These are phyloP conservation scores for Gymnorhina tibicen DNA, from an alignment of 2,113 vertebrate species.

Conservation along the genomic window DNA sequence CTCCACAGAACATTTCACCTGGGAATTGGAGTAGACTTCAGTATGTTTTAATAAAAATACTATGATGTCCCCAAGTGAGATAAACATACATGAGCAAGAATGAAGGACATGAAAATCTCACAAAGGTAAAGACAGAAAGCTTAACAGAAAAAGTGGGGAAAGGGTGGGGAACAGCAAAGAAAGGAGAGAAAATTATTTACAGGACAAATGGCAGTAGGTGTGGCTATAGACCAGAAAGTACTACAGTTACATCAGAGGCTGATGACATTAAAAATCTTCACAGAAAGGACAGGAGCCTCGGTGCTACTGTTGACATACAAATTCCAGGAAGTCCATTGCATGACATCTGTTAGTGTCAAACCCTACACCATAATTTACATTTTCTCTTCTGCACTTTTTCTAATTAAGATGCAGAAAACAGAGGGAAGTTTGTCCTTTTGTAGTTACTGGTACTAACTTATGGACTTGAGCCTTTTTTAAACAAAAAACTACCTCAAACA, in stretches of 20 bases:
- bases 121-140: neutral
- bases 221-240: neutral
- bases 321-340: neutral
- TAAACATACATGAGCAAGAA: neutral
- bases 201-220: neutral
- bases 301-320: neutral
- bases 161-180: neutral
- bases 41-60: neutral
- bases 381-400: neutral
- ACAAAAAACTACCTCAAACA: neutral
- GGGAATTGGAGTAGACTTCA: neutral
- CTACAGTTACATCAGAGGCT: neutral
- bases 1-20: neutral
- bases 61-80: neutral
- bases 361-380: neutral
- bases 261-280: neutral
- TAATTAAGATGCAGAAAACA: neutral
- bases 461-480: neutral
- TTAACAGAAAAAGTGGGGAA: neutral
- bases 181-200: neutral
- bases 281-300: neutral
- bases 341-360: neutral
- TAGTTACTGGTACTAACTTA: neutral
- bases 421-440: neutral
- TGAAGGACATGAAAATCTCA: neutral